These are phyloP conservation scores for Ctenoplectra terminalis DNA, from an alignment of 1,140 invertebrate genomes.

Conservation along the genomic window DNA sequence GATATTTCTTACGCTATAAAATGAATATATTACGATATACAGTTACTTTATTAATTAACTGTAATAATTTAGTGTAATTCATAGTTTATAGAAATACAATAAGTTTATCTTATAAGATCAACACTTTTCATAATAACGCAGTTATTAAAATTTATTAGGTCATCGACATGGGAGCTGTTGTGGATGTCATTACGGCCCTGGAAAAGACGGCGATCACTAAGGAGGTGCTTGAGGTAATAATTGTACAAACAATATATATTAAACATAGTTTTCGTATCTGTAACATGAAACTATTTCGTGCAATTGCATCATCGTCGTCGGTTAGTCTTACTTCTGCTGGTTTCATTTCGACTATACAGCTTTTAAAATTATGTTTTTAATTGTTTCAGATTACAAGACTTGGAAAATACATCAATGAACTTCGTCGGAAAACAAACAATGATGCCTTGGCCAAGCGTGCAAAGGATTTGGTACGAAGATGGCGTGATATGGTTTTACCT, in stretches of 20 bases:
- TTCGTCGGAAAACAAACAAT: conserved; percentile 92
- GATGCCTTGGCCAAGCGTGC: conserved; percentile 93
- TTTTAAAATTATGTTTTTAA: neutral
- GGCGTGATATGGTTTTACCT: conserved; percentile 92
- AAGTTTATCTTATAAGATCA: neutral
- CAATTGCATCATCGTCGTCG: neutral
- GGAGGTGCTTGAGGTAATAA: conserved; percentile 94
- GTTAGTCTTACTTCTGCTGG: neutral
- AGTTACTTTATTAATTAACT: neutral
- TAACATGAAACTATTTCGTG: neutral
- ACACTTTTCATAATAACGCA: neutral
- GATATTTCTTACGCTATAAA: neutral
- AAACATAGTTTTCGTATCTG: neutral
- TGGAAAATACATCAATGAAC: conserved; percentile 96
- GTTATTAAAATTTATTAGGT: conserved; percentile 87
- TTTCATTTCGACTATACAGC: neutral
- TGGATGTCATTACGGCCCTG: conserved; percentile 95
- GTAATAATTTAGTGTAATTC: neutral
- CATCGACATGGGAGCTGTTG: conserved; percentile 95
- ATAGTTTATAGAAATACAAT: neutral
- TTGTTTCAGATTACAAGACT: conserved; percentile 90
- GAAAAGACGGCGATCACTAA: conserved; percentile 97
- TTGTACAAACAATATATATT: neutral
- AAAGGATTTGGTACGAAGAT: conserved; percentile 95
- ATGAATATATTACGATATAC: neutral